A percentile compares a stretch with the other conserved stretches of the same genome.
These are phyloP conservation scores for Pemphigus obesinymphae DNA, from an alignment of 1,140 invertebrate species.

Conservation along the genomic window DNA sequence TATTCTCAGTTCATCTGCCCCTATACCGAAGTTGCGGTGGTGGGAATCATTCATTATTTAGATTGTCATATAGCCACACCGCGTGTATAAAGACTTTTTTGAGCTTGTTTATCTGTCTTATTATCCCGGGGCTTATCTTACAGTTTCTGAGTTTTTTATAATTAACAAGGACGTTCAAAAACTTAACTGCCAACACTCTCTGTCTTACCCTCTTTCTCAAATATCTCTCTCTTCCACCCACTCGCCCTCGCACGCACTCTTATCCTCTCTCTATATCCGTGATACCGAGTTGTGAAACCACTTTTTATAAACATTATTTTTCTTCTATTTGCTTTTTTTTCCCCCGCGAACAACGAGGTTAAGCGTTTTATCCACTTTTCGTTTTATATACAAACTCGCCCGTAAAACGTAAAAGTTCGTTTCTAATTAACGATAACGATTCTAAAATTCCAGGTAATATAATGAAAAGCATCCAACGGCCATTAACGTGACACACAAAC, in stretches of 20 bases:
- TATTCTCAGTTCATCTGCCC: background rate
- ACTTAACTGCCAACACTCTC: background rate
- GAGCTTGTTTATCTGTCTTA: constrained; percentile 22
- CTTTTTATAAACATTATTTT: constrained; percentile 4
- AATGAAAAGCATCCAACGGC: background rate
- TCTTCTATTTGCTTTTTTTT: background rate
- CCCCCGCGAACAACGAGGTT: background rate
- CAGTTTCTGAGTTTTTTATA: background rate
- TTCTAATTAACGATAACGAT: background rate
- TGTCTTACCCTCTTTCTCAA: background rate
- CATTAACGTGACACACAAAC: background rate
- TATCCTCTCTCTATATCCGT: background rate
- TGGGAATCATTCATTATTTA: constrained; percentile 30
- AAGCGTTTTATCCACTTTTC: constrained; percentile 20
- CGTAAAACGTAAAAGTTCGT: background rate
- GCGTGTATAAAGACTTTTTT: background rate
- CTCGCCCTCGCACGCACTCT: too few species aligned
- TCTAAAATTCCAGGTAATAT: background rate
- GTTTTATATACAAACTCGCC: background rate
- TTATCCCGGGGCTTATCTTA: constrained; percentile 16
- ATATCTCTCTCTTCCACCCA: background rate
- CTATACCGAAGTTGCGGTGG: background rate
- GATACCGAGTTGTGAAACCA: background rate
- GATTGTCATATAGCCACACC: background rate
- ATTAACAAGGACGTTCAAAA: constrained; percentile 5